Evolutionary conservation across 2,113 vertebrate species (phyloP), one percentile per base, ranked within the genome.

Genomic region (Scortum barcoo): DNA sequence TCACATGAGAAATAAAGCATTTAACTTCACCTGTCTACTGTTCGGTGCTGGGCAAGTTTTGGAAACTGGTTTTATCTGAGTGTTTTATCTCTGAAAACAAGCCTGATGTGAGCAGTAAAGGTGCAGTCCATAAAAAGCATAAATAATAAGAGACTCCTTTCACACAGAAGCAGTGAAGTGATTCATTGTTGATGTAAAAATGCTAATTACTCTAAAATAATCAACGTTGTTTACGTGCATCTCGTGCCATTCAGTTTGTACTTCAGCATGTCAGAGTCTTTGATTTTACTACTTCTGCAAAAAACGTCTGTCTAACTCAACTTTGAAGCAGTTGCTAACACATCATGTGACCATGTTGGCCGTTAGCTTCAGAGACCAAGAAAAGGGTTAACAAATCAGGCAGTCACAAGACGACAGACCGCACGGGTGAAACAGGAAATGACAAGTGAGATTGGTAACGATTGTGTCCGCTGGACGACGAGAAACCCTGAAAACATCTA

Each of bases 361-460:
- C 2, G 4, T 50, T 9, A 40, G 44, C 67, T 46, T 62, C 36
- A 61, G 51, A 44, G 46, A 63, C 28, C n/a, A 24, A 20, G 30
- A 72, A 24, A 78, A 20, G 68, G 68, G 68, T 77, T 69, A 83
- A 58, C 24, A 79, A 67, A 62, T 22, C 5, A 4, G 51, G 46
- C 44, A 40, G 58, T 58, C 70, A 85, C 7, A 0, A 78, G 72
- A 77, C 66, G 5, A 10, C 53, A 77, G 48, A 3, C 46, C 50
- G 38, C 36, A 61, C 10, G 0, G 22, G 57, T 57, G 5, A 66
- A 65, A 74, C 58, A 78, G 77, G 72, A 87, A 88, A 36, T 33
- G 48, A 76, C 36, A 54, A 58, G 38, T 53, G 24, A 22, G 3
- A 74, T 13, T 46, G 46, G 56, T 51, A 66, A 71, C 33, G 28